Evolutionary conservation across 1,140 invertebrate species (phyloP).

Genomic region (Wiebesia pumilae): DNA sequence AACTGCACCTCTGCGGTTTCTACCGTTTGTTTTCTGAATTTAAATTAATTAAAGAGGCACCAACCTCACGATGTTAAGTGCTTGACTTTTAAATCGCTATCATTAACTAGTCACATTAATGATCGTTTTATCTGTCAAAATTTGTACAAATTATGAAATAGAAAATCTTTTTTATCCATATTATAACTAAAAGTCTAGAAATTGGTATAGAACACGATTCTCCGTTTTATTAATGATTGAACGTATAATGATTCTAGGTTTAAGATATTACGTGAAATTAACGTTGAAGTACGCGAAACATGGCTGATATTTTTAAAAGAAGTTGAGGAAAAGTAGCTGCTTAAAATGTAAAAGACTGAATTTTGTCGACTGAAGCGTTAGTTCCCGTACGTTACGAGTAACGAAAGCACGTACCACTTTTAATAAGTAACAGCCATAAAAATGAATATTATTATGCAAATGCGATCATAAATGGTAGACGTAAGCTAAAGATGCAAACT

Average conservation of each 20-base stretch:
- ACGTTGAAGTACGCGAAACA: too few relatives aligned
- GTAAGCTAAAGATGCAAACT: background rate
- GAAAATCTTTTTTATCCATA: background rate
- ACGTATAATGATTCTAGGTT: too few relatives aligned
- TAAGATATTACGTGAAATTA: too few relatives aligned
- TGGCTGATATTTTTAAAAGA: too few relatives aligned
- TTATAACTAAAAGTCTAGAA: too few relatives aligned
- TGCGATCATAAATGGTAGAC: background rate
- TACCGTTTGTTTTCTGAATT: background rate
- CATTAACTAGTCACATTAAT: background rate
- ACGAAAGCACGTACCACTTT: background rate
- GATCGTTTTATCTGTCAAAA: background rate
- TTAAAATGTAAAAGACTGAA: background rate
- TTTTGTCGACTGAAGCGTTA: background rate
- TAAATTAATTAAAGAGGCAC: background rate
- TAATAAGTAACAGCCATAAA: background rate
- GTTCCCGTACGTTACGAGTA: background rate
- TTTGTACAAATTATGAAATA: background rate
- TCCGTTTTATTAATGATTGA: too few relatives aligned
- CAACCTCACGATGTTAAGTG: background rate
- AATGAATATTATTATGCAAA: background rate
- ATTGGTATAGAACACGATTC: too few relatives aligned
- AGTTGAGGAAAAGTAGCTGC: too few relatives aligned
- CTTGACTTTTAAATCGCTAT: background rate
- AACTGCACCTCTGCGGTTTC: background rate